These are phyloP conservation scores for Pycnonotus jocosus DNA, from an alignment of 2,113 vertebrate genomes.

Conservation along the genomic window DNA sequence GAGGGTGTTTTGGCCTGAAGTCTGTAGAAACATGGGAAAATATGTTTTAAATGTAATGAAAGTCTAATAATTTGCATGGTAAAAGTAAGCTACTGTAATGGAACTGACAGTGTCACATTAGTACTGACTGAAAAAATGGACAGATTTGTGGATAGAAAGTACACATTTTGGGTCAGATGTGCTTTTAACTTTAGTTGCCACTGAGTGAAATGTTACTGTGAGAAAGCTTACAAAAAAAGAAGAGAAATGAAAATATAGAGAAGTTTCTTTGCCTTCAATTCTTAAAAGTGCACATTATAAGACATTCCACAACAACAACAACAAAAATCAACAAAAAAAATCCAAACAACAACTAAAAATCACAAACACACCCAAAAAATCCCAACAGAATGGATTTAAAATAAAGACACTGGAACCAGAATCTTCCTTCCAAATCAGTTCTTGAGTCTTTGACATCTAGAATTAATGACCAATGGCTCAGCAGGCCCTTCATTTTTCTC, in stretches of 20 bases:
- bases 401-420: background rate
- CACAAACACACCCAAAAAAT: accelerated
- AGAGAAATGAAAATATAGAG: background rate
- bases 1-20: background rate
- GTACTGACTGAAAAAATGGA: background rate
- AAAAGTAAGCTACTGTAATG: background rate
- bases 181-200: background rate
- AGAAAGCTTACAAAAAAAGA: background rate
- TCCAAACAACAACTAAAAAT: background rate
- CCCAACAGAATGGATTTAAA: background rate
- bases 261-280: background rate
- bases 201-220: background rate
- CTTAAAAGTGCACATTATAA: background rate
- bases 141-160: background rate
- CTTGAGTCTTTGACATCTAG: background rate
- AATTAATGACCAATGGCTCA: background rate
- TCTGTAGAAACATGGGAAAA: background rate
- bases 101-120: background rate
- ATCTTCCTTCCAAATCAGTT: background rate
- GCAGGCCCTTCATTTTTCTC: background rate
- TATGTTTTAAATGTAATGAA: background rate
- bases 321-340: background rate
- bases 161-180: background rate
- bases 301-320: background rate
- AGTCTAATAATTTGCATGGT: background rate